A percentile compares a stretch with the other conserved stretches of the same genome.
Evolutionary conservation across 2,797 vertebrate genomes (phyloP).

Genomic region (Spatula clypeata): DNA sequence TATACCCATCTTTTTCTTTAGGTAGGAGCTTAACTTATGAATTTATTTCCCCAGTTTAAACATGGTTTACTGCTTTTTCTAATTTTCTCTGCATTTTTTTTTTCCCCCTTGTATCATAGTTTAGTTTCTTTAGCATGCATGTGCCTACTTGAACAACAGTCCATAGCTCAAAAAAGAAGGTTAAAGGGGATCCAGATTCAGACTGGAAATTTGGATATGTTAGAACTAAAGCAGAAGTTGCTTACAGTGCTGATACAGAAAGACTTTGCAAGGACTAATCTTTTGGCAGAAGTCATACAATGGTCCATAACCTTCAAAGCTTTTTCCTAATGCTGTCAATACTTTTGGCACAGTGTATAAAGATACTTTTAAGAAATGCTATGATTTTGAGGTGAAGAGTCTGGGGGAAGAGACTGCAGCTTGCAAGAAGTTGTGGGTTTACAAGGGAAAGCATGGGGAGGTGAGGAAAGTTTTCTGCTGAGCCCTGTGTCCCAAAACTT

Average conservation of each 20-base stretch:
- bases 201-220: not conserved
- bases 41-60: not conserved
- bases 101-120: too few species aligned
- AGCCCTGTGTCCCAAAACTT: not conserved
- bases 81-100: not conserved
- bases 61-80: not conserved
- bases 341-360: not conserved
- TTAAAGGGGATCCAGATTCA: too few species aligned
- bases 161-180: not conserved
- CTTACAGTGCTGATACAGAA: not conserved
- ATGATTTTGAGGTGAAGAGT: not conserved
- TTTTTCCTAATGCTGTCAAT: not conserved
- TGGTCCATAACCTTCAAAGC: not conserved
- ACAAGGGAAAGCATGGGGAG: not conserved
- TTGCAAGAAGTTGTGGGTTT: fast-evolving
- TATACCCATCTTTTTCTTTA: not conserved
- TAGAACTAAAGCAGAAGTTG: not conserved
- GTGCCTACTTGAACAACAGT: not conserved
- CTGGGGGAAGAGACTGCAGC: not conserved
- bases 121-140: not conserved
- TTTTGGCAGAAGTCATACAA: not conserved
- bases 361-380: not conserved
- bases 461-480: not conserved
- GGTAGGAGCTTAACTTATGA: not conserved
- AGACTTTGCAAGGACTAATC: not conserved